Conservation (phyloP, 2,888 invertebrate genomes). For the Lasioglossum villosulum region DNA sequence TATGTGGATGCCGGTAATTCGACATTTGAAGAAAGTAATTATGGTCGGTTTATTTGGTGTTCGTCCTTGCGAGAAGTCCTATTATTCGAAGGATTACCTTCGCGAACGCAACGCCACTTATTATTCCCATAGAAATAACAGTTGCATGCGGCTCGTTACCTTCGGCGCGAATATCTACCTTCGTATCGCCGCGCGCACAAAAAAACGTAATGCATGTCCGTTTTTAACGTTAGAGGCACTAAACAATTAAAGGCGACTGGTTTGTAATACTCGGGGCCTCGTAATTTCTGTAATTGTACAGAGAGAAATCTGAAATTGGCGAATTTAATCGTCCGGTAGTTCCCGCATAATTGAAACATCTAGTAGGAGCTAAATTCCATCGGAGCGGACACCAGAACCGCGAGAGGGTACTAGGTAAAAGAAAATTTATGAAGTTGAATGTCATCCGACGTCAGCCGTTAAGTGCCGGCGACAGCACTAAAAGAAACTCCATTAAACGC, state of each 20-base stretch:
- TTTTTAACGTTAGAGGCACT: neutral
- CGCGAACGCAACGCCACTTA: neutral
- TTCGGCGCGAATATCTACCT: neutral
- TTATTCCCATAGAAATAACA: neutral
- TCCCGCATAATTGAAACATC: neutral
- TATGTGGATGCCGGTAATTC: slow-evolving; percentile 50
- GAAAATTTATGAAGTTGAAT: slow-evolving; percentile 13
- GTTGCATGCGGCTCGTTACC: neutral
- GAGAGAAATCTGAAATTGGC: neutral
- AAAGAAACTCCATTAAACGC: slow-evolving; percentile 26
- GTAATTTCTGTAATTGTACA: neutral
- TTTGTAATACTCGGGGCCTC: neutral
- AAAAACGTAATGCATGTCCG: neutral
- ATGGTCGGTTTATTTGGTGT: slow-evolving; percentile 7
- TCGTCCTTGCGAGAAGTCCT: slow-evolving; percentile 24
- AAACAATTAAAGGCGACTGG: neutral
- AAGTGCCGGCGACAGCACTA: neutral
- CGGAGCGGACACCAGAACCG: neutral
- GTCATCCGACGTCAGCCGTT: neutral
- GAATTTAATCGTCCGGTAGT: neutral
- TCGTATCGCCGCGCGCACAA: neutral
- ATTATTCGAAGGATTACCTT: neutral
- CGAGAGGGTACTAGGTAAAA: neutral
- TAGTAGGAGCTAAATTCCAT: neutral
- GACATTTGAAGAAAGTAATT: slow-evolving; percentile 47